Evolutionary conservation across 2,888 invertebrate genomes (phyloP).

Genomic region (Macrosoma leucophasiata): DNA sequence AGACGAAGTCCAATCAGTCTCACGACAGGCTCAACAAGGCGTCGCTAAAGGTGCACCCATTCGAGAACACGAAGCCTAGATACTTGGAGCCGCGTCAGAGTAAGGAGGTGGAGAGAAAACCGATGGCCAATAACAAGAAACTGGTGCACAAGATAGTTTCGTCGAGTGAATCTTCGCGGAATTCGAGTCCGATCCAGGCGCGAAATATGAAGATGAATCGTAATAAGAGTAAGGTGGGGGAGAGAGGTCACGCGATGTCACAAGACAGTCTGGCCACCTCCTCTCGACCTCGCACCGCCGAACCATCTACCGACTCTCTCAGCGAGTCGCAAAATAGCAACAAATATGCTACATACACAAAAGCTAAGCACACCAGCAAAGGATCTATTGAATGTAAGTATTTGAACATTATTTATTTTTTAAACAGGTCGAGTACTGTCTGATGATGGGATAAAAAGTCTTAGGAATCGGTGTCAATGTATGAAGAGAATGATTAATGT

Average conservation of each 20-base stretch:
- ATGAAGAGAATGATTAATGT: too few species aligned
- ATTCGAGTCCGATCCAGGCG: conserved; percentile 79
- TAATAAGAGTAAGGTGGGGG: conserved; percentile 41
- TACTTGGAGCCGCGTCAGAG: conserved; percentile 75
- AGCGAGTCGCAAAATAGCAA: conserved; percentile 54
- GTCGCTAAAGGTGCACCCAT: conserved; percentile 31
- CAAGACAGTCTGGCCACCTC: conserved; percentile 67
- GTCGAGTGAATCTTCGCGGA: conserved; percentile 81
- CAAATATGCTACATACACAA: conserved; percentile 61
- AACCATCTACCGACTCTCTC: conserved; percentile 66
- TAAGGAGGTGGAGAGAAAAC: conserved; percentile 34
- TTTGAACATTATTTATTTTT: too few species aligned
- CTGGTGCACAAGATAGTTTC: conserved; percentile 67
- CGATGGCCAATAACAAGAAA: conserved; percentile 47
- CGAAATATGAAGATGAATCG: conserved; percentile 44
- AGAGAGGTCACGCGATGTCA: conserved; percentile 62
- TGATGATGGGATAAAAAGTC: too few species aligned
- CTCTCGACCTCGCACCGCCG: conserved; percentile 59
- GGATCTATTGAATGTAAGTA: conserved; percentile 49
- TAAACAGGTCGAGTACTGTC: too few species aligned
- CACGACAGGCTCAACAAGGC: conserved; percentile 33
- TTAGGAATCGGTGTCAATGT: too few species aligned
- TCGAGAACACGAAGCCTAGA: conserved; percentile 71
- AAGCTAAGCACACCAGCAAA: conserved; percentile 40
- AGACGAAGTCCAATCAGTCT: conserved; percentile 41